Conservation (phyloP, 2,113 vertebrate species). For the Crotalus tigris region DNA sequence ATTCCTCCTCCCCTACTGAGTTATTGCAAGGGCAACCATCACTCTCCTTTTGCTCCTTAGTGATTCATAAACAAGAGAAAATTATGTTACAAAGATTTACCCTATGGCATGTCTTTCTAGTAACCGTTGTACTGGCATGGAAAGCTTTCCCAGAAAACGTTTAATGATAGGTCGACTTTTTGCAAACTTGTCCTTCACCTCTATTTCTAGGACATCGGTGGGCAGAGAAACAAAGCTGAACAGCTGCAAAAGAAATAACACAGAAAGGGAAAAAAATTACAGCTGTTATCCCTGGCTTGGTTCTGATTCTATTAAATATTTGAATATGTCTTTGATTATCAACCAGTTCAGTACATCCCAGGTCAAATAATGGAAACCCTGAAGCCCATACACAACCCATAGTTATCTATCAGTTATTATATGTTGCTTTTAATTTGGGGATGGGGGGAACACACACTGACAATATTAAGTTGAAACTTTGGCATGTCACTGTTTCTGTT, state of each 20-base stretch:
- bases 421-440: neutral
- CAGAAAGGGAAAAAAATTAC: neutral
- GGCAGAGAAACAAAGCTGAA: slow-evolving; percentile 96
- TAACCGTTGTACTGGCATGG: slow-evolving; percentile 92
- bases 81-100: slow-evolving; percentile 66
- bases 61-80: fast-evolving
- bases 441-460: neutral
- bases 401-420: neutral
- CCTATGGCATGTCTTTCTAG: slow-evolving; percentile 96
- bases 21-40: slow-evolving; percentile 14
- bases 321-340: neutral
- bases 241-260: slow-evolving; percentile 72
- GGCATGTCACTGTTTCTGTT: neutral
- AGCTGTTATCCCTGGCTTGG: neutral
- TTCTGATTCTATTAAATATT: neutral
- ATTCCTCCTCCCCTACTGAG: neutral
- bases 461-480: neutral
- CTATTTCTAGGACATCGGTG: slow-evolving; percentile 96
- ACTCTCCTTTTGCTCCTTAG: neutral
- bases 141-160: slow-evolving; percentile 94
- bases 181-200: slow-evolving; percentile 98
- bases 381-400: neutral
- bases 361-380: neutral
- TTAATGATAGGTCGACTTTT: slow-evolving; percentile 98
- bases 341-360: neutral